Percentiles rank a stretch among this genome's conserved stretches.
Conservation (phyloP, 2,888 invertebrate species). For the Cantharis flavilabris region DNA sequence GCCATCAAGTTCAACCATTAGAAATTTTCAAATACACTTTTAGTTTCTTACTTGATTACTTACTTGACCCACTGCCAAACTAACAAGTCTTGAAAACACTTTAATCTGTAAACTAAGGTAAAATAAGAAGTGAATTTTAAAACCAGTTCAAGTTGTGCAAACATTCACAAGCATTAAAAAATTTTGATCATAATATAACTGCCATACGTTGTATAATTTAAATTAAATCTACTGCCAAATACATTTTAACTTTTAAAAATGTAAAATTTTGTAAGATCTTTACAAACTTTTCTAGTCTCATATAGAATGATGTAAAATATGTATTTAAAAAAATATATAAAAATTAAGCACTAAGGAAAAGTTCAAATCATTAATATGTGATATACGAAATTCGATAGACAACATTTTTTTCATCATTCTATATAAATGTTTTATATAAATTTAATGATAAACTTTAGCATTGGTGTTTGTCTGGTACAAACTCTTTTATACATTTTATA, state of each 20-base stretch:
- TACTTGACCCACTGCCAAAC: neutral
- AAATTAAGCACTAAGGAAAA: neutral
- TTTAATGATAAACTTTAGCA: constrained; percentile 21
- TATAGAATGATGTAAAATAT: neutral
- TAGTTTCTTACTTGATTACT: neutral
- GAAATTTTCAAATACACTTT: neutral
- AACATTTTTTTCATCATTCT: constrained; percentile 13
- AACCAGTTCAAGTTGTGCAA: neutral
- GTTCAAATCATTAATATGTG: neutral
- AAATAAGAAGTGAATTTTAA: neutral
- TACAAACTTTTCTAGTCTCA: neutral
- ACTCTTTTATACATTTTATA: constrained; percentile 35
- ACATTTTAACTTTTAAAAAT: neutral
- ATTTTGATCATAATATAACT: neutral
- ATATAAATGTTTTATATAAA: neutral
- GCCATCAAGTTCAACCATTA: too few species aligned
- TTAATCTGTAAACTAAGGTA: neutral
- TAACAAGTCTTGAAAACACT: too few species aligned
- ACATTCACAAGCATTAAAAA: neutral
- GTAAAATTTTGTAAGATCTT: neutral
- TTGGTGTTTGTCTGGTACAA: constrained; percentile 38
- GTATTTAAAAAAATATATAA: neutral
- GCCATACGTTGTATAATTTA: neutral
- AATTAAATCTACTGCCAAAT: neutral
- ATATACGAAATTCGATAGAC: neutral